A percentile compares a stretch with the other conserved stretches of the same genome.
These are phyloP conservation scores for Lasioglossum marginatum DNA, from an alignment of 2,888 invertebrate species.

Conservation along the genomic window DNA sequence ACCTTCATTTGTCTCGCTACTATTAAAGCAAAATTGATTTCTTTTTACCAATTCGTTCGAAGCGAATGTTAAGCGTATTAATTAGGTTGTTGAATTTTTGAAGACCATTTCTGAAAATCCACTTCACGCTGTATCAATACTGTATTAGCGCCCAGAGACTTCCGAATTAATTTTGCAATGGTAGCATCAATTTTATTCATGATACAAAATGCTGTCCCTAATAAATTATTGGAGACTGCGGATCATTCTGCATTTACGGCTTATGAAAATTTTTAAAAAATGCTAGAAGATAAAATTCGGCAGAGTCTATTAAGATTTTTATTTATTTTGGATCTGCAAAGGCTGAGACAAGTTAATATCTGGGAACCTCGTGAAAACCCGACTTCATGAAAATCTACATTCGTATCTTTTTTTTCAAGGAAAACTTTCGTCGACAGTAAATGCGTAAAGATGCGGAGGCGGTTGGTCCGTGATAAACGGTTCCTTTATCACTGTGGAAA, in stretches of 20 bases:
- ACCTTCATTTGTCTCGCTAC: background rate
- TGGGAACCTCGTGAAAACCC: background rate
- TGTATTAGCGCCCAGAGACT: background rate
- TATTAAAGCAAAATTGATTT: background rate
- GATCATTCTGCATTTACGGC: no score
- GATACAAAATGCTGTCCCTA: background rate
- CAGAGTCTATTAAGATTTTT: no score
- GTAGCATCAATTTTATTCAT: background rate
- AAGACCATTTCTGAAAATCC: background rate
- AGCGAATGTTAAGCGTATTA: background rate
- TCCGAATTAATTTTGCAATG: background rate
- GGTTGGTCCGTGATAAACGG: background rate
- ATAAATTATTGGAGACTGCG: background rate
- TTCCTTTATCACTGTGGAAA: background rate
- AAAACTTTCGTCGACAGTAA: background rate
- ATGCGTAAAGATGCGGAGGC: background rate
- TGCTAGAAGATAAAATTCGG: no score
- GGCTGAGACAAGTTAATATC: background rate
- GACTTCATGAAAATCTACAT: background rate
- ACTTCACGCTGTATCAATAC: background rate
- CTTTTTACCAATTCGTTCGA: background rate
- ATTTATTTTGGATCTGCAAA: no score
- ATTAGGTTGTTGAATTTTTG: background rate
- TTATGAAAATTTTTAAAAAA: no score
- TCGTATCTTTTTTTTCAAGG: background rate